Evolutionary conservation across 2,797 vertebrate genomes (phyloP), one percentile per base, ranked within the genome.

Genomic region (Chelidonichthys spinosus): DNA sequence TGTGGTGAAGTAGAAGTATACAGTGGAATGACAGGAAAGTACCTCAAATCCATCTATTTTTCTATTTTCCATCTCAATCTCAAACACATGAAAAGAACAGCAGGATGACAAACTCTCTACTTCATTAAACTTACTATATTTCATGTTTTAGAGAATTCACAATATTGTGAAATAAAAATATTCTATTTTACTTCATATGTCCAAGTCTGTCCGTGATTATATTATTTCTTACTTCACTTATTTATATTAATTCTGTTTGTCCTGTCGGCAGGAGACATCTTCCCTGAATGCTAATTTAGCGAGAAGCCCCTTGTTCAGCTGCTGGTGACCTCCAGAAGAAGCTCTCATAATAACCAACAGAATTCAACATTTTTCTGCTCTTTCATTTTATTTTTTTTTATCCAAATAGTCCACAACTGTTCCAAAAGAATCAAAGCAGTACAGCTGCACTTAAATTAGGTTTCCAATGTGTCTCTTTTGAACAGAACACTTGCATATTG

Each of bases 401-500:
- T 70, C 63, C 52, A 49, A 78, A 74, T 52, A 69, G 60, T 50
- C 18, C 11, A 35, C 47, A 61, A 72, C 39, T 25, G 56, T 46
- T 70, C 63, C 67, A 63, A 42, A 76, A 75, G 71, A 66, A 25
- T 78, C 25, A 25, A 76, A 82, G 50, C 15, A 56, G 58, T 58
- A 18, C 55, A 72, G 67, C 72, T 76, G 74, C 63, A 76, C 61
- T 63, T 55, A 65, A 78, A 59, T 44, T 25, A 79, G 76, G 53
- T 67, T 79, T 74, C 60, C 79, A 68, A 81, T 65, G 61, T 63
- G 69, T 67, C 67, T 55, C 58, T 75, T 84, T 77, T 85, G 79
- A 86, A 84, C 62, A 67, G 74, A 35, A 72, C 70, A 64, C 72
- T 89, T 76, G 43, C 84, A 85, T 54, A 85, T 63, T 78, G 85